phyloP scores from a whole-genome alignment of 2,797 vertebrate species.

The Ctenopoma multispine region DNA sequence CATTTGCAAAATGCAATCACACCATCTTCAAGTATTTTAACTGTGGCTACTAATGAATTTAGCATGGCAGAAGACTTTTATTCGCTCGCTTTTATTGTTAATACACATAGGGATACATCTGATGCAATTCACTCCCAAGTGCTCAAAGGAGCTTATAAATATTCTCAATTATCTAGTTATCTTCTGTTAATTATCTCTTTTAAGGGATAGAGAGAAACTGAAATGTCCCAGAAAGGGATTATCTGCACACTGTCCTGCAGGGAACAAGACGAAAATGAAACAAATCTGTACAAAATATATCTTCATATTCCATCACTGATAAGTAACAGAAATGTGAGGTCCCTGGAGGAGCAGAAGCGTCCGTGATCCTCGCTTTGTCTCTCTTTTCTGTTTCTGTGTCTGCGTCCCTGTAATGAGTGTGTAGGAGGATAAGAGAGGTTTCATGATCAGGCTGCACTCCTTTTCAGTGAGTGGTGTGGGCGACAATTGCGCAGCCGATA shows the following conservation, averaged over 20 bases:
- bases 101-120: constrained; percentile 40
- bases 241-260: constrained; percentile 57
- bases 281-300: constrained; percentile 54
- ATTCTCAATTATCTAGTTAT: constrained; percentile 51
- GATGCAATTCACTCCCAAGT: constrained; percentile 53
- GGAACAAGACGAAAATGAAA: constrained; percentile 48
- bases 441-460: constrained; percentile 56
- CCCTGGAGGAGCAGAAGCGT: constrained; percentile 38
- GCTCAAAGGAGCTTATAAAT: constrained; percentile 25
- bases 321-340: constrained; percentile 35
- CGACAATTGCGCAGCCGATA: constrained; percentile 37
- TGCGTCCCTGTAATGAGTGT: constrained; percentile 62
- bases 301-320: constrained; percentile 49
- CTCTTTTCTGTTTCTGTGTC: constrained; percentile 30
- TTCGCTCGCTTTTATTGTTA: constrained; percentile 16
- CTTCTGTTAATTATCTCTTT: constrained; percentile 59
- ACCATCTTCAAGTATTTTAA: constrained; percentile 11
- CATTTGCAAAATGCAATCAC: constrained; percentile 28
- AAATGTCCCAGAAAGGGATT: constrained; percentile 53
- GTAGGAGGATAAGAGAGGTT: constrained; percentile 74
- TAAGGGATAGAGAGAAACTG: constrained; percentile 31
- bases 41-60: constrained; percentile 9
- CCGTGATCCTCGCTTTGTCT: constrained; percentile 54
- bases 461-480: constrained; percentile 65
- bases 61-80: constrained; percentile 3